Evolutionary conservation across 2,888 invertebrate species (phyloP).

Genomic region (Clusia tigrina): DNA sequence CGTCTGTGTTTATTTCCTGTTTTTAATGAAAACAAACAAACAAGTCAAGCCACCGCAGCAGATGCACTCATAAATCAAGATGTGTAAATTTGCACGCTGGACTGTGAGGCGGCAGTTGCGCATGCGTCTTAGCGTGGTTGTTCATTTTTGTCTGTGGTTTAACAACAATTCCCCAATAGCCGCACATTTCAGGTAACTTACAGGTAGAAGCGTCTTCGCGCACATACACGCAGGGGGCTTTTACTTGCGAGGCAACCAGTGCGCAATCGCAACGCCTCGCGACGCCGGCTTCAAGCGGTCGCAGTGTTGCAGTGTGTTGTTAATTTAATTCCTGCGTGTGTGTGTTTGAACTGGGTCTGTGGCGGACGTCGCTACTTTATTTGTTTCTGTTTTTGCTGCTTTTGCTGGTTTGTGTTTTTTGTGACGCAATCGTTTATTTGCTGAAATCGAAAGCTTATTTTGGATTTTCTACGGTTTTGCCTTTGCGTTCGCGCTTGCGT

Average conservation of each 20-base stretch:
- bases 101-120: background rate
- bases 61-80: background rate
- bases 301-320: background rate
- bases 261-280: constrained; percentile 45
- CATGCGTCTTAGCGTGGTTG: too few relatives aligned
- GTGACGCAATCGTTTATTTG: constrained; percentile 49
- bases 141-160: too few relatives aligned
- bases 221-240: background rate
- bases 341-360: constrained; percentile 45
- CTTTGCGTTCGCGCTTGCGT: background rate
- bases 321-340: background rate
- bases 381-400: constrained; percentile 9
- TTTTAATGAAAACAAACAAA: constrained; percentile 6
- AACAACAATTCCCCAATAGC: too few relatives aligned
- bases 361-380: constrained; percentile 30
- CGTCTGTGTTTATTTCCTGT: background rate
- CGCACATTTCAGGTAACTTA: too few relatives aligned
- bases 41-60: background rate
- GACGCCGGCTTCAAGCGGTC: constrained; percentile 36
- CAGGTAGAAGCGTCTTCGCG: too few relatives aligned
- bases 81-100: background rate
- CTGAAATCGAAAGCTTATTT: constrained; percentile 38
- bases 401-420: constrained; percentile 28
- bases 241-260: constrained; percentile 31
- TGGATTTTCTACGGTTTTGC: constrained; percentile 13